phyloP scores from a whole-genome alignment of 2,797 vertebrate species.

The Carcharodon carcharias region DNA sequence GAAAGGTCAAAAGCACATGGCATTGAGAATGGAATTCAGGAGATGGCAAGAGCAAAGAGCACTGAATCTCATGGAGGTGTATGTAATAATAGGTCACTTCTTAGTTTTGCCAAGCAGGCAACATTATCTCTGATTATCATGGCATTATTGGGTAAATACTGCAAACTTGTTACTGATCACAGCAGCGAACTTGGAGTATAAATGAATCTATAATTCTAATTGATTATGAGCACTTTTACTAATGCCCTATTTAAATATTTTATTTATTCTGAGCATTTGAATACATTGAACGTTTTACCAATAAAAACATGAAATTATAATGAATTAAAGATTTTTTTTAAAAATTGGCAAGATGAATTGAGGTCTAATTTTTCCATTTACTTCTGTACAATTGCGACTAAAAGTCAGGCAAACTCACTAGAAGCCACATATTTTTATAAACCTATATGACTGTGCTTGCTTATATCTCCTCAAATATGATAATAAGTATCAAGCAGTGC shows the following conservation, averaged over 20 bases:
- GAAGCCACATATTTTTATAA: background rate
- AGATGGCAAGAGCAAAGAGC: background rate
- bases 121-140: background rate
- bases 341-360: background rate
- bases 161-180: background rate
- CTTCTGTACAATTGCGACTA: background rate
- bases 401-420: background rate
- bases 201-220: background rate
- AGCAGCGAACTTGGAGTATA: too few species aligned
- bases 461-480: conserved; percentile 1
- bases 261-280: background rate
- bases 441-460: background rate
- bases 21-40: background rate
- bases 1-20: background rate
- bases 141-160: background rate
- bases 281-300: background rate
- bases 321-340: background rate
- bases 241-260: background rate
- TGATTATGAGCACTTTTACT: background rate
- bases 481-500: background rate
- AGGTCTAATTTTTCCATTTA: background rate
- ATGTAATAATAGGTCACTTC: background rate
- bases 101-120: background rate
- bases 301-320: background rate
- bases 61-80: background rate